phyloP scores from a whole-genome alignment of 2,888 invertebrate species.

The Ochlodes sylvanus region DNA sequence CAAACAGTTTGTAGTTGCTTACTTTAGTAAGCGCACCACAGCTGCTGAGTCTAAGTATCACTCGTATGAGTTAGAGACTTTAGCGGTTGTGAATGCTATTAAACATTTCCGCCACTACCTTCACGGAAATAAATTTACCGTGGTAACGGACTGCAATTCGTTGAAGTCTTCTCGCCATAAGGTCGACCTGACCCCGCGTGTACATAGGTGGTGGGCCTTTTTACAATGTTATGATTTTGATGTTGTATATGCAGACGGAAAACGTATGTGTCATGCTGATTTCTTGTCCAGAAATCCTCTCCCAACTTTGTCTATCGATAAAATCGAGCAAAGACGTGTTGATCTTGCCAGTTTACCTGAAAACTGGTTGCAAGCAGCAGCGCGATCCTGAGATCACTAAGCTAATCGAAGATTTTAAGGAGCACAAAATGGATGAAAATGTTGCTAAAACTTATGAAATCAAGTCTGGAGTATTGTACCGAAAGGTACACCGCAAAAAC shows the following conservation, averaged over 20 bases:
- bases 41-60: conserved; percentile 33
- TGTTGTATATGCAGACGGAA: conserved; percentile 42
- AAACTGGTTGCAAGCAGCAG: background rate
- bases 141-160: conserved; percentile 9
- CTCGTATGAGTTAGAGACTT: conserved; percentile 37
- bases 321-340: background rate
- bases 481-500: no score
- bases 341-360: background rate
- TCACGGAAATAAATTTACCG: conserved; percentile 40
- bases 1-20: conserved; percentile 15
- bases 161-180: conserved; percentile 40
- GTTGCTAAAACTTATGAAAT: no score
- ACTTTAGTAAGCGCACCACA: conserved; percentile 31
- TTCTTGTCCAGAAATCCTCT: conserved; percentile 45
- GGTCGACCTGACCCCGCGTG: conserved; percentile 44
- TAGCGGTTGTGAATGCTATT: conserved; percentile 31
- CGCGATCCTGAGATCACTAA: no score
- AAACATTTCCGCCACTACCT: conserved; percentile 44
- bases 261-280: conserved; percentile 44
- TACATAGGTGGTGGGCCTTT: conserved; percentile 48
- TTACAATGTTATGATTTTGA: conserved; percentile 45
- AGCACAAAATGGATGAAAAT: no score
- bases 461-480: no score
- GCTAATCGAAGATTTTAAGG: no score
- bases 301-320: no score